Conservation (phyloP, 2,888 invertebrate genomes). For the Philereme transversata region DNA sequence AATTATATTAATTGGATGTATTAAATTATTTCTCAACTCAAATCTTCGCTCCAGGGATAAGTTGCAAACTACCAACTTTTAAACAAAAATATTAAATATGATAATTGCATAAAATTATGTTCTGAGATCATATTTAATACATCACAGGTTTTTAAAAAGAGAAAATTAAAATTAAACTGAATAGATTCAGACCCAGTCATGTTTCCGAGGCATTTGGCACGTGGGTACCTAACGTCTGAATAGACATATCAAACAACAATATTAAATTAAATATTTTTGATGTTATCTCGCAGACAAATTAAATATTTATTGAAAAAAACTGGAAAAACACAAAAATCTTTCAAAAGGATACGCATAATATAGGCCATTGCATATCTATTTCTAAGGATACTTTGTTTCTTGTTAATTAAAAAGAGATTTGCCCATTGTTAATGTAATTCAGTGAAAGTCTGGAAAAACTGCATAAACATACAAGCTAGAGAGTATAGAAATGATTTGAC, state of each 20-base stretch:
- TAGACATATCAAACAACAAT: slow-evolving; percentile 61
- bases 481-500: neutral
- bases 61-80: slow-evolving; percentile 57
- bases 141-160: slow-evolving; percentile 86
- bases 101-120: slow-evolving; percentile 81
- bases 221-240: slow-evolving; percentile 46
- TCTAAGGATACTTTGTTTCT: slow-evolving; percentile 4
- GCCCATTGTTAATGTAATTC: neutral
- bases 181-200: slow-evolving; percentile 36
- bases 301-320: slow-evolving; percentile 6
- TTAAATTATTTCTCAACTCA: slow-evolving; percentile 77
- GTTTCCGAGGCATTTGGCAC: slow-evolving; percentile 42
- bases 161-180: slow-evolving; percentile 56
- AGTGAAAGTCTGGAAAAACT: neutral
- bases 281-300: slow-evolving; percentile 59
- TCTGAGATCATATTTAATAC: slow-evolving; percentile 87
- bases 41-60: slow-evolving; percentile 61
- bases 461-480: slow-evolving; percentile 4
- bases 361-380: slow-evolving; percentile 18
- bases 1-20: slow-evolving; percentile 70
- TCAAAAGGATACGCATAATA: slow-evolving; percentile 20
- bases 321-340: neutral
- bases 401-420: neutral
- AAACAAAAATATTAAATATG: slow-evolving; percentile 74
- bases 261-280: slow-evolving; percentile 60